Conservation (phyloP, 2,113 vertebrate species). For the Hydropotes inermis region DNA sequence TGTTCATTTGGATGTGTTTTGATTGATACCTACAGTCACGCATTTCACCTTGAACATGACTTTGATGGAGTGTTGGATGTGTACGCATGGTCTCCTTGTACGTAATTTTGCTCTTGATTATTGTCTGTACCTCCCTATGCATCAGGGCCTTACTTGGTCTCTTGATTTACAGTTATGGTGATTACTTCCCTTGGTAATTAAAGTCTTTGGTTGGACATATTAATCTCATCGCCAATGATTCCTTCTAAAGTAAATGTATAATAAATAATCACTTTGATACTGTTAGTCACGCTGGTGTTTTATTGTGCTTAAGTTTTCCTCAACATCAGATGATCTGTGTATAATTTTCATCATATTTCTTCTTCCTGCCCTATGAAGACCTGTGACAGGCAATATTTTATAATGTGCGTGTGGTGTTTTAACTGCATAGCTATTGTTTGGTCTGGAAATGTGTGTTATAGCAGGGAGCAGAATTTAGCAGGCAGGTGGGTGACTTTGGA, state of each 20-base stretch:
- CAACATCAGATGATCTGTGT: background rate
- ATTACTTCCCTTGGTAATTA: slow-evolving; percentile 37
- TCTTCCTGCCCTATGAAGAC: background rate
- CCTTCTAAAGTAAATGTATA: background rate
- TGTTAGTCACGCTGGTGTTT: background rate
- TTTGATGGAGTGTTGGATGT: background rate
- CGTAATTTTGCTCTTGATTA: background rate
- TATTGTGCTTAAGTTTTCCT: background rate
- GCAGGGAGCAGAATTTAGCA: background rate
- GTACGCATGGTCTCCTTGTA: background rate
- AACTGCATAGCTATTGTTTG: background rate
- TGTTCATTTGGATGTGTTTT: background rate
- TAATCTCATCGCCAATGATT: slow-evolving; percentile 6
- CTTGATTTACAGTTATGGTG: slow-evolving; percentile 1
- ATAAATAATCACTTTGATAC: slow-evolving; percentile 13
- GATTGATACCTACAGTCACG: background rate
- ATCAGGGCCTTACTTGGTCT: background rate
- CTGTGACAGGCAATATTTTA: background rate
- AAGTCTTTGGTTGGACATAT: slow-evolving; percentile 5
- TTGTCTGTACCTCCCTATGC: background rate
- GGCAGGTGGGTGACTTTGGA: background rate
- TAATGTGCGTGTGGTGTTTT: background rate
- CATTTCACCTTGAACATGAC: background rate
- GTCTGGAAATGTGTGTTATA: background rate
- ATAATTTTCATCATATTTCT: background rate